phyloP scores from a whole-genome alignment of 2,797 vertebrate species.

The Halcyon smyrnensis region DNA sequence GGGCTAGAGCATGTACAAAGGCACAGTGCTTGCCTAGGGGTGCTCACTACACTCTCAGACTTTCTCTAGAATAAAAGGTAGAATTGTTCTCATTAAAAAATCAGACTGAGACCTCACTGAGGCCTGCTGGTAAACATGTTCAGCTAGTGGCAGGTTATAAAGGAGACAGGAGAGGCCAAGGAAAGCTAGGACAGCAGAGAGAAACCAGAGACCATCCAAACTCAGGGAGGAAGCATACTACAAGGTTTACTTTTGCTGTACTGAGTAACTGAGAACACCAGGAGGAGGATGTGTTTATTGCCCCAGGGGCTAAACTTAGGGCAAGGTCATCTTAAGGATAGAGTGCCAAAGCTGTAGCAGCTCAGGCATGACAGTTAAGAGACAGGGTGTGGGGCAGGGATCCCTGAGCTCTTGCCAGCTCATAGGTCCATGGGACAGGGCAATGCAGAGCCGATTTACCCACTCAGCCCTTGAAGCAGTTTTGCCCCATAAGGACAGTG shows the following conservation, averaged over 20 bases:
- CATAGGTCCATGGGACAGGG: neutral
- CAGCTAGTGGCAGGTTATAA: neutral
- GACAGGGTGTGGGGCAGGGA: accelerated
- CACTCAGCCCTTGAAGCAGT: neutral
- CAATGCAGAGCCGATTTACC: accelerated
- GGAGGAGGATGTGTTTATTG: neutral
- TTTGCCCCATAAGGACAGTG: neutral
- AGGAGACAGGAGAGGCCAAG: neutral
- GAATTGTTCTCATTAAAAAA: neutral
- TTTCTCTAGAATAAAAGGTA: neutral
- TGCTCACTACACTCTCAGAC: neutral
- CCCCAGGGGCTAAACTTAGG: neutral
- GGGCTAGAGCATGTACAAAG: neutral
- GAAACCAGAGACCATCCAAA: neutral
- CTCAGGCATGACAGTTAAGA: neutral
- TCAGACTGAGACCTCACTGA: neutral
- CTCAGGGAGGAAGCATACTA: neutral
- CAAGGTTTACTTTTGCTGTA: neutral
- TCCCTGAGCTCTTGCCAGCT: neutral
- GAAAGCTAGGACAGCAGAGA: neutral
- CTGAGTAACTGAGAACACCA: neutral
- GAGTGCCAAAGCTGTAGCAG: neutral
- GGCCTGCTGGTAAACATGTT: neutral
- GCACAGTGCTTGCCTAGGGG: neutral
- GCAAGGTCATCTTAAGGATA: neutral